A percentile compares a stretch with the other conserved stretches of the same genome.
phyloP scores from a whole-genome alignment of 2,797 vertebrate genomes.

The Tarsius wallacei region DNA sequence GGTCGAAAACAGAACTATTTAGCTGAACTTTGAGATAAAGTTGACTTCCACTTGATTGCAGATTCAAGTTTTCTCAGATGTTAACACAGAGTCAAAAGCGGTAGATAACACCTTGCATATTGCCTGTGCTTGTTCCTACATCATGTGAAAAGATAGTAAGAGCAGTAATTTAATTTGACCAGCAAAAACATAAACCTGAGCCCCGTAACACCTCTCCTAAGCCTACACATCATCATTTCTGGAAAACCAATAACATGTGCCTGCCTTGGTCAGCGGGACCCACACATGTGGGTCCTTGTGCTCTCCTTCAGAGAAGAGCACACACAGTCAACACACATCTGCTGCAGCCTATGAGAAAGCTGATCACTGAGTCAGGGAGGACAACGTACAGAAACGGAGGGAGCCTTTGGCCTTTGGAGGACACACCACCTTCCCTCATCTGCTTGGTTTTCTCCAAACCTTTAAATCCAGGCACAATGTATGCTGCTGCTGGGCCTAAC shows the following conservation, averaged over 20 bases:
- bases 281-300: rapidly evolving
- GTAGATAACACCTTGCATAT: slow-evolving; percentile 98
- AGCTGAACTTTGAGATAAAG: not conserved
- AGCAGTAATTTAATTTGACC: not conserved
- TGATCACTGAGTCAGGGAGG: not conserved
- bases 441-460: not conserved
- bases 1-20: not conserved
- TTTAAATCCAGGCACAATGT: not conserved
- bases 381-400: not conserved
- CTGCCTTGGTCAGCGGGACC: not conserved
- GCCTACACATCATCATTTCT: rapidly evolving
- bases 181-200: not conserved
- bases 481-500: not conserved
- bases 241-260: rapidly evolving
- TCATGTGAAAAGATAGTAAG: not conserved
- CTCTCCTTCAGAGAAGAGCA: not conserved
- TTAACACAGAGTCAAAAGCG: slow-evolving; percentile 96
- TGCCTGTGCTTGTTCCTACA: slow-evolving; percentile 97
- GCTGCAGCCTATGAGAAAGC: not conserved
- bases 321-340: rapidly evolving
- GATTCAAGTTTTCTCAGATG: slow-evolving; percentile 95
- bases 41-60: not conserved
- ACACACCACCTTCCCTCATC: not conserved
- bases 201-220: not conserved
- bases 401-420: not conserved